phyloP scores from a whole-genome alignment of 2,888 invertebrate genomes.

The Galeopsomyia nigrocyanea region DNA sequence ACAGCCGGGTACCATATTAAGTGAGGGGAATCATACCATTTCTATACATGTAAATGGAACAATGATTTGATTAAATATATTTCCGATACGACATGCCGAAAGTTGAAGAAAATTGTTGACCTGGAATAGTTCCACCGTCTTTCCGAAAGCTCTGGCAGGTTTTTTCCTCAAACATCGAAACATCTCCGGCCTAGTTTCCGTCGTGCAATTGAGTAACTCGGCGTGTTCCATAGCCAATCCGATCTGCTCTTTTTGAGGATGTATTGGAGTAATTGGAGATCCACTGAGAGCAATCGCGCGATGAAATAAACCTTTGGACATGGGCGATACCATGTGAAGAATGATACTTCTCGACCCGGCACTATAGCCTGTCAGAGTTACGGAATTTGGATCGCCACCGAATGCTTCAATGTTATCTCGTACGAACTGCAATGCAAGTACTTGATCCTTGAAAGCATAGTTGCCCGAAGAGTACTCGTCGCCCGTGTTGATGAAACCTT shows the following conservation, averaged over 20 bases:
- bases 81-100: too few relatives aligned
- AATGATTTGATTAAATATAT: too few relatives aligned
- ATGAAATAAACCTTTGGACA: constrained; percentile 79
- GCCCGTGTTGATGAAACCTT: constrained; percentile 76
- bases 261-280: constrained; percentile 72
- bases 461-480: constrained; percentile 77
- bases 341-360: constrained; percentile 67
- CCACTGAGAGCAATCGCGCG: constrained; percentile 79
- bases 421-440: constrained; percentile 76
- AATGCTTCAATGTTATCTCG: too few relatives aligned
- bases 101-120: too few relatives aligned
- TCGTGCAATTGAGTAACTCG: constrained; percentile 73
- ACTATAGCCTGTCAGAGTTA: constrained; percentile 75
- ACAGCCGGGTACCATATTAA: constrained; percentile 75
- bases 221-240: constrained; percentile 76
- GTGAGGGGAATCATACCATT: too few relatives aligned
- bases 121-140: too few relatives aligned
- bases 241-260: constrained; percentile 71
- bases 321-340: constrained; percentile 71
- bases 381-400: too few relatives aligned
- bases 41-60: too few relatives aligned
- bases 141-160: constrained; percentile 50
- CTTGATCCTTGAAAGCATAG: constrained; percentile 79
- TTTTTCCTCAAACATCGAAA: constrained; percentile 74
- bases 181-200: constrained; percentile 70